These are phyloP conservation scores for Melipona beecheii DNA, from an alignment of 2,888 invertebrate genomes.

Conservation along the genomic window DNA sequence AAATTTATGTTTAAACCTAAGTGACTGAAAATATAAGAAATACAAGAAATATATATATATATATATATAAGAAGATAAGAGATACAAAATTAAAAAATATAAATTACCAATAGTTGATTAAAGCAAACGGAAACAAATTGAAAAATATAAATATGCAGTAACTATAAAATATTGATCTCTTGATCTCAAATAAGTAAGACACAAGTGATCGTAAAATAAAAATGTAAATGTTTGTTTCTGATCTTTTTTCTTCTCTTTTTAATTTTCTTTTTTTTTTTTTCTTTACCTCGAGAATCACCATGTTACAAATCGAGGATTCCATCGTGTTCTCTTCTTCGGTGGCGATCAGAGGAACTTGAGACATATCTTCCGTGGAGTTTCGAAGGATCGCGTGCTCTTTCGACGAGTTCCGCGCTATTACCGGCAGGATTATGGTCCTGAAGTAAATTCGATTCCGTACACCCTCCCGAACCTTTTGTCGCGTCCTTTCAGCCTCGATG, in stretches of 20 bases:
- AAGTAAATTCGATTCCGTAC: conserved; percentile 63
- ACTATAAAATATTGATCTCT: too few species aligned
- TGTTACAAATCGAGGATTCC: conserved; percentile 59
- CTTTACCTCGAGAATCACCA: conserved; percentile 77
- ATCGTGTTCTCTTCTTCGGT: conserved; percentile 49
- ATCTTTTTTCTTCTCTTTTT: background rate
- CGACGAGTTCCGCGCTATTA: conserved; percentile 40
- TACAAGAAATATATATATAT: too few species aligned
- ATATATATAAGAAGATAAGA: too few species aligned
- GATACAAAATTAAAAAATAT: too few species aligned
- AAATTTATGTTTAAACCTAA: too few species aligned
- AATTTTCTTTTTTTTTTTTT: background rate
- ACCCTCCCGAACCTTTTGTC: conserved; percentile 63
- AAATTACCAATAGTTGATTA: too few species aligned
- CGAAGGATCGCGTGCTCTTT: conserved; percentile 38
- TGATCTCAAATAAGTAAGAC: too few species aligned
- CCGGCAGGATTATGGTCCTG: conserved; percentile 45
- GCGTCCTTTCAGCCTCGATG: conserved; percentile 57
- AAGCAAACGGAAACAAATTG: background rate
- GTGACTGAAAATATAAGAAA: too few species aligned
- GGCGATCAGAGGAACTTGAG: conserved; percentile 71
- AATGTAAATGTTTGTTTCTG: background rate
- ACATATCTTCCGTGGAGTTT: conserved; percentile 62
- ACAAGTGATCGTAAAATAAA: too few species aligned
- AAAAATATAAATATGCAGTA: too few species aligned